Conservation (phyloP, 2,797 vertebrate genomes). For the Chanos chanos region DNA sequence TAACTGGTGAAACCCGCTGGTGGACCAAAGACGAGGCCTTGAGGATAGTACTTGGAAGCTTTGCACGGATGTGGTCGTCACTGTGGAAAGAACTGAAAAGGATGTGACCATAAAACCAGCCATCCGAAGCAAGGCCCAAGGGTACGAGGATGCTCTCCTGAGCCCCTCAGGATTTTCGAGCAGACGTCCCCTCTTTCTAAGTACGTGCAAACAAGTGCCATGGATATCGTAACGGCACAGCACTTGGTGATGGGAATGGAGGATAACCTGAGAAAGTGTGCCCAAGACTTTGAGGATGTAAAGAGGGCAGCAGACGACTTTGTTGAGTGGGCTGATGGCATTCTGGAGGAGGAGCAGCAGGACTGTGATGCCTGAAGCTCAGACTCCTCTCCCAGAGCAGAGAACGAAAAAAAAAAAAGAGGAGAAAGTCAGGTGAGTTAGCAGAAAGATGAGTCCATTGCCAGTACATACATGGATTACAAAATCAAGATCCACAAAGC, state of each 20-base stretch:
- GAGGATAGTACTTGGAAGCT: conserved; percentile 15
- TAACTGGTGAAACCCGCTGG: conserved; percentile 9
- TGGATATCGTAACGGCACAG: conserved; percentile 21
- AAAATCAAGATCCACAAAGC: conserved; percentile 19
- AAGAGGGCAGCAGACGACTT: conserved; percentile 16
- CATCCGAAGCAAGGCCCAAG: background rate
- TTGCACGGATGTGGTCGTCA: conserved; percentile 14
- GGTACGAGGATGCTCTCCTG: background rate
- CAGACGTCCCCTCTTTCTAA: conserved; percentile 14
- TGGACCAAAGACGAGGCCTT: conserved; percentile 20
- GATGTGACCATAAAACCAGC: background rate
- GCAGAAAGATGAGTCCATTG: conserved; percentile 5
- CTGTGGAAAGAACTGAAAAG: background rate
- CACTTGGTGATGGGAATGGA: conserved; percentile 8
- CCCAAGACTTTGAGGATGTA: conserved; percentile 17
- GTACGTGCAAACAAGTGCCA: conserved; percentile 23
- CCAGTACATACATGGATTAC: conserved; percentile 1
- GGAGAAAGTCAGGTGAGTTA: conserved; percentile 11
- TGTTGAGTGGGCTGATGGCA: conserved; percentile 32
- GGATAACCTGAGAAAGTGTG: conserved; percentile 9
- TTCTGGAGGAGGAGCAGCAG: conserved; percentile 18
- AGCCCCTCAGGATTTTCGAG: conserved; percentile 27
- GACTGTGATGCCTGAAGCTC: conserved; percentile 12
- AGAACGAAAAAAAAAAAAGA: conserved; percentile 17
- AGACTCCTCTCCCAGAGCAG: conserved; percentile 17